phyloP scores from a whole-genome alignment of 2,888 invertebrate species.

The Nasonia oneida region DNA sequence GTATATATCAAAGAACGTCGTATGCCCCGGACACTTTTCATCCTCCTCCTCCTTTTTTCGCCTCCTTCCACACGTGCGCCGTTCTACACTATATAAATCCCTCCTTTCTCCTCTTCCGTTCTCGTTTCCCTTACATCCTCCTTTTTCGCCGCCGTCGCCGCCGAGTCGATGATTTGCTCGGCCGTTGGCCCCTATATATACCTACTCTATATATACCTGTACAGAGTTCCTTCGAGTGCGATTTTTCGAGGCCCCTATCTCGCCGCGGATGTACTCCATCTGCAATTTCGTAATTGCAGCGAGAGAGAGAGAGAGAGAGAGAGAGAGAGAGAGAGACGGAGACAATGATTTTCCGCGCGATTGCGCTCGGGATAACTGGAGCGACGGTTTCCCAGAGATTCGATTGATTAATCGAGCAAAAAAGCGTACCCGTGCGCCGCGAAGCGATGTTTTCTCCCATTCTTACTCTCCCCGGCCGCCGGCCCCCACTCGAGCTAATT shows the following conservation, averaged over 20 bases:
- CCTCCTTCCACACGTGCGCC: not conserved
- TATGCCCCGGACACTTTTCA: conserved; percentile 6
- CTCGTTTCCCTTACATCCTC: conserved; percentile 20
- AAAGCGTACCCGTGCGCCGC: not conserved
- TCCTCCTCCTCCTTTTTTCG: conserved; percentile 27
- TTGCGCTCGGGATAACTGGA: conserved; percentile 35
- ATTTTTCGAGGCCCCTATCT: conserved; percentile 24
- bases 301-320: not conserved
- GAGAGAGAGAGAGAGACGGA: not conserved
- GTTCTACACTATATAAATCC: not conserved
- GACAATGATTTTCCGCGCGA: conserved; percentile 54
- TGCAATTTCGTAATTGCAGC: conserved; percentile 40
- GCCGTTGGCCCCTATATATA: not conserved
- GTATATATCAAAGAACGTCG: not conserved
- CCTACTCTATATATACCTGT: not conserved
- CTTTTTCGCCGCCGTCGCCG: not conserved
- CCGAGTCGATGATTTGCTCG: not conserved
- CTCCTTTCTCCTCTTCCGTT: conserved; percentile 43
- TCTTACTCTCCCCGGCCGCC: not conserved
- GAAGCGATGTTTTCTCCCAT: not conserved
- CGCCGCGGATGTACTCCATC: not conserved
- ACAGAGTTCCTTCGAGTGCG: not conserved
- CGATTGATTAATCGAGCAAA: conserved; percentile 42
- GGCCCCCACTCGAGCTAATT: conserved; percentile 13
- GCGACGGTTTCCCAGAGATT: conserved; percentile 30